Evolutionary conservation across 2,797 vertebrate species (phyloP), one percentile per base, ranked within the genome.

Genomic region (Catharus ustulatus): DNA sequence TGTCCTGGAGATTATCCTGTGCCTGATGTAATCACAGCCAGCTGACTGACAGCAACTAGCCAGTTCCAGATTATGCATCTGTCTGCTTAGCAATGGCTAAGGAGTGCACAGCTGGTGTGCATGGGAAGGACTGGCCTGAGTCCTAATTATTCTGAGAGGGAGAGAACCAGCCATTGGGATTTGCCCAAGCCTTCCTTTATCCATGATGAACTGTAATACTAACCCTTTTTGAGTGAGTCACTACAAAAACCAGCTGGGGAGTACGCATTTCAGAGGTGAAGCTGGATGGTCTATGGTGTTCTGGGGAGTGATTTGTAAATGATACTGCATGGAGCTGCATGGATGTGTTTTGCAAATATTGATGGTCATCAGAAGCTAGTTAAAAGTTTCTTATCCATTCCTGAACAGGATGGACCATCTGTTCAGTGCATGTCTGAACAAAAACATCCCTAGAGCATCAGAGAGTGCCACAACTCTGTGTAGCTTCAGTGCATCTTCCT

Each of bases 161-260:
- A 93, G 83, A 77, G 57, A 93, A 94, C 24, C 57, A 95, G 72
- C 75, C 82, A 34, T 13, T 95, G 91, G 94, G 91, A 95, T 83
- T 95, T 3, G 2, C 72, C 87, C 78, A 95, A 89, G 52, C 34
- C 84, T 87, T 49, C 42, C 52, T 91, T 87, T 54, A 63, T 85
- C 72, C 78, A 8, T 46, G 84, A 92, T 85, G 87, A 92, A 54
- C 78, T 93, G 81, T 87, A 94, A 83, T 58, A 57, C 36, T 90
- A 92, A 58, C 77, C 62, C 49, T 59, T 92, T 86, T 36, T 74
- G 64, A 77, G 64, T 92, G 87, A 95, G 68, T 95, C 94, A 94
- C 42, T 79, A 24, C 22, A 21, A 63, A 76, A 96, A 61, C 32
- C 75, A 71, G 45, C 40, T 90, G 91, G 71, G 71, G 90, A 92